These are phyloP conservation scores for Kryptolebias marmoratus DNA, from an alignment of 2,113 vertebrate genomes.

Conservation along the genomic window DNA sequence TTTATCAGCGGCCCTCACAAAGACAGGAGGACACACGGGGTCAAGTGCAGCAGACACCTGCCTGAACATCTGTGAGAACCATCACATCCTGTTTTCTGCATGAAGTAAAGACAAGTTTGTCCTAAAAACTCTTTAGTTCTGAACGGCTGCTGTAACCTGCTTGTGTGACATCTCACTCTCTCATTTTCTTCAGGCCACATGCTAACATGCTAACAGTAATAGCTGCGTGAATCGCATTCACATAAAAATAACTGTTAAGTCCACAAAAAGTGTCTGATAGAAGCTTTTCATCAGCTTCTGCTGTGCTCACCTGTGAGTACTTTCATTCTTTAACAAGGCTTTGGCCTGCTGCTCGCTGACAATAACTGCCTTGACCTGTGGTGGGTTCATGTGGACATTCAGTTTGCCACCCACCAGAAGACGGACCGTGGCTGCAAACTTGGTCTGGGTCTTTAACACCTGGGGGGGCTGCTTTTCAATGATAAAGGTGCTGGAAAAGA, in stretches of 20 bases:
- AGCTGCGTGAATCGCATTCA: not conserved
- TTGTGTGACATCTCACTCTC: too few species aligned
- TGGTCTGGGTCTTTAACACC: conserved; percentile 96
- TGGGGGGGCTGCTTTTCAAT: conserved; percentile 98
- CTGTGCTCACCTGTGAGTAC: conserved; percentile 83
- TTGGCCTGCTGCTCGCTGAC: conserved; percentile 94
- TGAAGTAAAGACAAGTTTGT: too few species aligned
- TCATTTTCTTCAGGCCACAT: too few species aligned
- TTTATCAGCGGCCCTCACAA: too few species aligned
- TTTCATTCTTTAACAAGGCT: conserved; percentile 91
- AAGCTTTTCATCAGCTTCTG: not conserved
- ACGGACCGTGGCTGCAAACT: conserved; percentile 93
- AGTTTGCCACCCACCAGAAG: conserved; percentile 93
- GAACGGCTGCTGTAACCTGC: too few species aligned
- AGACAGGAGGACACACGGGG: too few species aligned
- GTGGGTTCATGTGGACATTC: conserved; percentile 97
- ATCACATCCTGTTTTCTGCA: too few species aligned
- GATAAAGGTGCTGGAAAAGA: conserved; percentile 89
- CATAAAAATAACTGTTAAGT: too few species aligned
- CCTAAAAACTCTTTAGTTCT: too few species aligned
- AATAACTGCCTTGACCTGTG: conserved; percentile 95
- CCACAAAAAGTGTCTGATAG: not conserved
- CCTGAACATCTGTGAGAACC: too few species aligned
- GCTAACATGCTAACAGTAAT: not conserved
- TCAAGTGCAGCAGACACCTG: too few species aligned